Base-by-base conservation (phyloP, 2,888 invertebrate genomes). In the Agelastica alni region DNA sequence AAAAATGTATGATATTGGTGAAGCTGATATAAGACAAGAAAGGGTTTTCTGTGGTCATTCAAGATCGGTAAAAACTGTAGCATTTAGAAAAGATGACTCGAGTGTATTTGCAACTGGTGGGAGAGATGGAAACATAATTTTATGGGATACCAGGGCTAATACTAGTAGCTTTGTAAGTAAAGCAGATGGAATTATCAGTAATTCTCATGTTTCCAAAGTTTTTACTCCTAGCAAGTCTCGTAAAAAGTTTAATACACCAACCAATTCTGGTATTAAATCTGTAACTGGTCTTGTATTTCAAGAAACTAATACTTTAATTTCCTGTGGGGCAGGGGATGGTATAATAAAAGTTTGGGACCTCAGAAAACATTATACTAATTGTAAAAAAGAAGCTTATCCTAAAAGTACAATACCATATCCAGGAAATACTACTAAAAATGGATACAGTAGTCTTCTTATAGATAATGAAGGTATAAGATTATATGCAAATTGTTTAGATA, bases 401-500 rank as follows among this genome's bases (percentile, higher is more conserved):
- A 87, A 87, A 64, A 82, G 85, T 66, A 81, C 82, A 9, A 83
- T 94, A 61, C 85, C 88, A 0, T 91, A 92, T 73, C 81, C 84
- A 28, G 91, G 92, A 4, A 80, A 80, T 55, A 88, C 87, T 12
- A 82, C 85, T 1, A 81, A 83, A 66, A 84, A 83, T 61, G 91
- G 91, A 0, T 91, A 88, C 73, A 89, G 93, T 4, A 89, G 89
- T 70, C 77, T 96, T 7, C 76, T 87, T 12, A 79, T 93, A 53
- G 89, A 93, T 73, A 85, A 85, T 6, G 79, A 84, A 2, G 78
- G 85, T 17, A 78, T 85, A 26, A 82, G 83, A 16, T 76, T 95
- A 3, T 95, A 89, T 77, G 94, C 91, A 4, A 93, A 87, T 75
- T 93, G 93, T 75, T 88, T 92, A 82, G 93, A 94, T 74, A 86